phyloP scores from a whole-genome alignment of 2,797 vertebrate species.

The Megaceryle alcyon region DNA sequence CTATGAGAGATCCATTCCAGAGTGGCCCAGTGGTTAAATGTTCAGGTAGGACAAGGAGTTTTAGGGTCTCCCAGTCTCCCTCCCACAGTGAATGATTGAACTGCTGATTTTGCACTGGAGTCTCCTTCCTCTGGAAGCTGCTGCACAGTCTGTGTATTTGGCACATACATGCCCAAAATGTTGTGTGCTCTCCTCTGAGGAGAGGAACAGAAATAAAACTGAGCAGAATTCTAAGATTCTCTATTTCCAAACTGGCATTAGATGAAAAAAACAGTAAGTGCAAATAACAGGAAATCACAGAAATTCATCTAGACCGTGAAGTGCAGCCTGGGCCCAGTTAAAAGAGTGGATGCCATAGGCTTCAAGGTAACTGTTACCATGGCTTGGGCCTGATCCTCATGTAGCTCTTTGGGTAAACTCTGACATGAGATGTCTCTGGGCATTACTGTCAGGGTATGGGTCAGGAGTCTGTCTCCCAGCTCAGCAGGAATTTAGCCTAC shows the following conservation, averaged over 20 bases:
- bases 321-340: neutral
- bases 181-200: neutral
- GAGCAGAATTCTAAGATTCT: neutral
- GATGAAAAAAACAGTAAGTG: neutral
- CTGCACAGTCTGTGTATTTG: neutral
- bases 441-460: neutral
- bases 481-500: neutral
- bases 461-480: neutral
- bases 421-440: neutral
- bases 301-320: neutral
- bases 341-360: neutral
- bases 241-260: neutral
- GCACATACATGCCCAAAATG: neutral
- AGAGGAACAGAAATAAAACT: neutral
- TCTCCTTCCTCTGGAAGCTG: neutral
- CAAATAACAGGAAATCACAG: neutral
- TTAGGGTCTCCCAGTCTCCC: neutral
- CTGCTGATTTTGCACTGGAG: neutral
- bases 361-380: neutral
- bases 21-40: neutral
- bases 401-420: neutral
- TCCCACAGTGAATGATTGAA: neutral
- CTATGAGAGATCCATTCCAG: neutral
- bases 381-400: neutral
- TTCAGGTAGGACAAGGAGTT: neutral